phyloP scores from a whole-genome alignment of 2,797 vertebrate species.

The Chelon auratus region DNA sequence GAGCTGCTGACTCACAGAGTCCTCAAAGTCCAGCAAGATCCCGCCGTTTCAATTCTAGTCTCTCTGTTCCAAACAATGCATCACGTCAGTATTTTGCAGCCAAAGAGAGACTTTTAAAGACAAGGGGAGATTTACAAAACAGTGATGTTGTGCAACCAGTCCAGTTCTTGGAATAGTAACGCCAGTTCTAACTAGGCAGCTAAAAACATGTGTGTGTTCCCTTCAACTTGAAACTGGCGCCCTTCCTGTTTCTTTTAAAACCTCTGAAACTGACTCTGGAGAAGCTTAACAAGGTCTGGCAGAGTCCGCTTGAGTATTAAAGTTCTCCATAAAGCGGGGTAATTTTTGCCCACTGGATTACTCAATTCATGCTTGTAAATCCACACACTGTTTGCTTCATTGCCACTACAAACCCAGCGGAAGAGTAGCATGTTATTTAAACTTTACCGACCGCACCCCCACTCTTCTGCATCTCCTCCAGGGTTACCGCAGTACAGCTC shows the following conservation, averaged over 20 bases:
- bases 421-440: constrained; percentile 43
- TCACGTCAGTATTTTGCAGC: constrained; percentile 4
- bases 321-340: constrained; percentile 63
- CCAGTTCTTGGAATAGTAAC: constrained; percentile 50
- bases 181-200: constrained; percentile 14
- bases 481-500: constrained; percentile 61
- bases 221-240: constrained; percentile 46
- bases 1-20: too few species aligned
- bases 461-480: constrained; percentile 29
- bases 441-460: neutral
- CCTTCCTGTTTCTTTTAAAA: constrained; percentile 47
- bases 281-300: constrained; percentile 53
- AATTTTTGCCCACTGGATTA: constrained; percentile 69
- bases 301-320: constrained; percentile 38
- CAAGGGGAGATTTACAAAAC: neutral
- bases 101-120: neutral
- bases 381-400: constrained; percentile 46
- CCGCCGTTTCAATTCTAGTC: too few species aligned
- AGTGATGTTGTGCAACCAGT: too few species aligned
- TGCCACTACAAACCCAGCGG: constrained; percentile 53
- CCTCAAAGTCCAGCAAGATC: too few species aligned
- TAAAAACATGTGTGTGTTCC: constrained; percentile 38
- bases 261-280: constrained; percentile 50
- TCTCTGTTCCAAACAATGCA: too few species aligned
- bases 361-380: constrained; percentile 63